Evolutionary conservation across 2,888 invertebrate genomes (phyloP).

Genomic region (Exephanes ischioxanthus): DNA sequence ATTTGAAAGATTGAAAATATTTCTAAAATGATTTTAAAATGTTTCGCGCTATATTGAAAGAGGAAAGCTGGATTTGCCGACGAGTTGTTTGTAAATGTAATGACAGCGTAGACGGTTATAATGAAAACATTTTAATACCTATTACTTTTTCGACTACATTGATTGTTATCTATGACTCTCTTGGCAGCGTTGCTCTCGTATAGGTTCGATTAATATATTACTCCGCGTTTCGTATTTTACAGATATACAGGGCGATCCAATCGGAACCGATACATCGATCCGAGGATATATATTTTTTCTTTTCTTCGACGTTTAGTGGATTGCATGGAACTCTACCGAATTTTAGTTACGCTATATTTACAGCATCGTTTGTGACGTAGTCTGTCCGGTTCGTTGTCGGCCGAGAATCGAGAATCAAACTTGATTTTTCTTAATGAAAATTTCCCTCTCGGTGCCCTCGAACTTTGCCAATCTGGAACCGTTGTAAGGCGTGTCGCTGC

Average conservation of each 20-base stretch:
- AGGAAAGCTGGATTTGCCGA: neutral
- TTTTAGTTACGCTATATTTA: constrained; percentile 64
- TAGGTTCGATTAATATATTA: constrained; percentile 43
- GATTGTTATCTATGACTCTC: neutral
- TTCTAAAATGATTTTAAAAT: neutral
- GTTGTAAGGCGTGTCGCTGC: constrained; percentile 87
- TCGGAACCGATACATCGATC: neutral
- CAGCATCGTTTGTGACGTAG: constrained; percentile 43
- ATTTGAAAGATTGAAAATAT: too few species aligned
- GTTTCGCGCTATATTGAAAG: too few species aligned
- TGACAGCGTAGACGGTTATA: constrained; percentile 15
- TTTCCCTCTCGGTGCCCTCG: constrained; percentile 81
- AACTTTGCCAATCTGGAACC: constrained; percentile 86
- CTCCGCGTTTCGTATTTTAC: constrained; percentile 57
- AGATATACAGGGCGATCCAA: constrained; percentile 61
- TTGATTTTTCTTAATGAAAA: constrained; percentile 74
- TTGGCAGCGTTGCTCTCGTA: constrained; percentile 19
- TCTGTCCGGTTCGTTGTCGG: constrained; percentile 12
- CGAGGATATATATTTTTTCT: neutral
- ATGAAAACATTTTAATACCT: constrained; percentile 44
- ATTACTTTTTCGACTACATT: constrained; percentile 9
- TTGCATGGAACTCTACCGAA: constrained; percentile 62
- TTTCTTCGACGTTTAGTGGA: constrained; percentile 8
- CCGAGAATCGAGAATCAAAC: constrained; percentile 31
- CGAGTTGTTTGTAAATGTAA: constrained; percentile 21